Base-by-base conservation (phyloP, 2,797 vertebrate genomes). In the Rhodeus uyekii region DNA sequence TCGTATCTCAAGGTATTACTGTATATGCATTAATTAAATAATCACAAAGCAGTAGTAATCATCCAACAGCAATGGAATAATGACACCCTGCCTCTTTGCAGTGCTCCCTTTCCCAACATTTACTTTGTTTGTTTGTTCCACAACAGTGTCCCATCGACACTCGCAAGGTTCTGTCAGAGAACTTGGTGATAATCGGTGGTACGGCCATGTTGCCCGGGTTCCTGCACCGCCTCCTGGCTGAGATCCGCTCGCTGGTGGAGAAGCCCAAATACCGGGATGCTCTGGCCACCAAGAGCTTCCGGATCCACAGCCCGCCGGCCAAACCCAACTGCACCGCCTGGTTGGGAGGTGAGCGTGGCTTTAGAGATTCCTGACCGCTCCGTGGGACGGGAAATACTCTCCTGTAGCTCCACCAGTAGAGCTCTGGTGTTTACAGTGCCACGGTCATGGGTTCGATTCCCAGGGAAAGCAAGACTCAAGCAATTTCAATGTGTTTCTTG, bases 251-350 rank as follows among this genome's bases (percentile, higher is more conserved):
- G 90, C 93, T 99, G 90, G 96, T 97, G 87, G 96, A 99, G 90
- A 97, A 96, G 90, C 97, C 97, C 24, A 98, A 97, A 75, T 99
- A 99, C 90, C 93, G 94, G 87, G 89, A 95, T 53, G 91, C 91
- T 3, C 94, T 99, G 65, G 96, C 96, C 81, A 96, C 96, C 55
- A 98, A 97, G 91, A 96, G 93, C 89, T 96, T 98, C 92, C 93
- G 96, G 2, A 93, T 99, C 82, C 98, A 99, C 89, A 94, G 94
- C 83, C 97, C 97, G 5, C 97, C 98, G 8, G 96, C 97, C 89
- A 99, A 99, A 82, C 95, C 97, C 89, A 99, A 98, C 94, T 98
- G 96, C 14, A 98, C 97, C 60, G 97, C 97, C 60, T 99, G 98
- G 98, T 93, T 99, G 9, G 98, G 98, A 96, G 98, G 98, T 99